These are phyloP conservation scores for Jacana jacana DNA, from an alignment of 2,113 vertebrate species.

Conservation along the genomic window DNA sequence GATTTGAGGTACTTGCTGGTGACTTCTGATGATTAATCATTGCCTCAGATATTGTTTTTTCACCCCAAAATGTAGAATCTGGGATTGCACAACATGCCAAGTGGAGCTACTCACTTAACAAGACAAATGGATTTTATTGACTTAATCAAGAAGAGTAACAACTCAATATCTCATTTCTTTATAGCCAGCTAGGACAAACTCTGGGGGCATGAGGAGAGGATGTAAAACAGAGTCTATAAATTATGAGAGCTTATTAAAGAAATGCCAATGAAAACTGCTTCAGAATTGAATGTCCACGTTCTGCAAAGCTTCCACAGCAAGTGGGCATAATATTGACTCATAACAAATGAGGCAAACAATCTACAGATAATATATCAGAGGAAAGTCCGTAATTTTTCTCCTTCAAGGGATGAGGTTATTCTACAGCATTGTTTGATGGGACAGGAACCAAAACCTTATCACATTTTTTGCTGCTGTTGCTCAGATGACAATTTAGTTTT, in stretches of 20 bases:
- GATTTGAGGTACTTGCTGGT: not conserved
- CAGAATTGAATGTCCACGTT: not conserved
- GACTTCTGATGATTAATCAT: not conserved
- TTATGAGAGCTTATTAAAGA: slow-evolving; percentile 49
- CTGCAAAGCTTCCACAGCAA: not conserved
- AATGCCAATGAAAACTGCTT: not conserved
- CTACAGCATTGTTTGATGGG: not conserved
- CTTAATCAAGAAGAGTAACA: slow-evolving; percentile 29
- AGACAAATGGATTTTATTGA: slow-evolving; percentile 47
- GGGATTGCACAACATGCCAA: not conserved
- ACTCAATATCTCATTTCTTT: slow-evolving; percentile 41
- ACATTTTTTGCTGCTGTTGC: not conserved
- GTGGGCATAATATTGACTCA: not conserved
- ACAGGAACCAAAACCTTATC: not conserved
- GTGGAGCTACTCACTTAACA: not conserved
- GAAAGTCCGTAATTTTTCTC: not conserved
- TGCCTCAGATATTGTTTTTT: not conserved
- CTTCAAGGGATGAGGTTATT: not conserved
- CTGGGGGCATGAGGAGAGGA: not conserved
- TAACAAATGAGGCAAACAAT: not conserved
- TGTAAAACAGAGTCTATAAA: slow-evolving; percentile 32
- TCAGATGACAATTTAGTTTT: not conserved
- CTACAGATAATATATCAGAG: not conserved
- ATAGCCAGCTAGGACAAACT: not conserved
- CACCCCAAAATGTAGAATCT: not conserved